Evolutionary conservation across 1,140 invertebrate genomes (phyloP).

Genomic region (Dreissena rostriformis): DNA sequence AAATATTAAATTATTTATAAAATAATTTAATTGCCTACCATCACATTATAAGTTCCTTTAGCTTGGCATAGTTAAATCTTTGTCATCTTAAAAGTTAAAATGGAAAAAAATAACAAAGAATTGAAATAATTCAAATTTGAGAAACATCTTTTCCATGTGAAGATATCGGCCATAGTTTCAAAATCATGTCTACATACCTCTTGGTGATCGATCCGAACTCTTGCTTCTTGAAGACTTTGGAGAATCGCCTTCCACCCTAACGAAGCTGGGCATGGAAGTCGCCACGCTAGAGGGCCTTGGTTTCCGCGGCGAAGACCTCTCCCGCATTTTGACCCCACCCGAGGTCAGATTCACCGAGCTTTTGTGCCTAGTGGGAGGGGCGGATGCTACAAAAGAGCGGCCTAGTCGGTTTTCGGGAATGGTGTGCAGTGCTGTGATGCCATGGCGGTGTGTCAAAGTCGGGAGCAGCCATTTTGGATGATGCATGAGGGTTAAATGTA

Average conservation of each 20-base stretch:
- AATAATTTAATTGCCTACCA: too few species aligned
- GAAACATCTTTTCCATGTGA: too few species aligned
- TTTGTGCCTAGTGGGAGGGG: conserved; percentile 67
- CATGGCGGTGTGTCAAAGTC: conserved; percentile 25
- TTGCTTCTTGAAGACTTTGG: conserved; percentile 70
- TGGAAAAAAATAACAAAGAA: too few species aligned
- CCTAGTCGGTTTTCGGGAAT: conserved; percentile 74
- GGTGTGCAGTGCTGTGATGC: conserved; percentile 73
- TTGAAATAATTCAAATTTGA: too few species aligned
- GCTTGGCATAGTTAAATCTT: too few species aligned
- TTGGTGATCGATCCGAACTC: conserved; percentile 72
- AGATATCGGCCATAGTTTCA: too few species aligned
- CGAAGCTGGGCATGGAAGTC: conserved; percentile 74
- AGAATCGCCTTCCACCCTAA: conserved; percentile 62
- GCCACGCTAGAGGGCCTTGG: conserved; percentile 76
- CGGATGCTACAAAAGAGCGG: conserved; percentile 78
- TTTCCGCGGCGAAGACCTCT: conserved; percentile 69
- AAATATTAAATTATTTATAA: too few species aligned
- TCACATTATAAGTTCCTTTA: too few species aligned
- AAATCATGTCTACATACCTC: conserved; percentile 61
- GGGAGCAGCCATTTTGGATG: conserved; percentile 40
- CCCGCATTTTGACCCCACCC: conserved; percentile 67
- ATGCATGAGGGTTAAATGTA: conserved; percentile 3
- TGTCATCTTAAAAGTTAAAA: too few species aligned
- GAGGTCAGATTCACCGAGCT: conserved; percentile 68